Base-by-base conservation (phyloP, 2,888 invertebrate genomes). In the Euspilapteryx auroguttella region DNA sequence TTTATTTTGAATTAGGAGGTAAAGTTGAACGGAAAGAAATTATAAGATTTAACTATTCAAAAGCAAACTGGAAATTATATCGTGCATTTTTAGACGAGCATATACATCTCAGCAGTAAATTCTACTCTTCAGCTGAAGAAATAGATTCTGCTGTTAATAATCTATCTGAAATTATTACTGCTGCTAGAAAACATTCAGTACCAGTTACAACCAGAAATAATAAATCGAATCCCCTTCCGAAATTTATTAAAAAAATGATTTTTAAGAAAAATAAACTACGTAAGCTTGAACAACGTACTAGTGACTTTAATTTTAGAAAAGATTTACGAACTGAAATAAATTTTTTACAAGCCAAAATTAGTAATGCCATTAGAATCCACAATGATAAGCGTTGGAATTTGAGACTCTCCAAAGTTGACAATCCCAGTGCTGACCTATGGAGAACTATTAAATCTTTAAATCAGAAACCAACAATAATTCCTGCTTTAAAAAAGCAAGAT, bases 391-490 rank as follows among this genome's bases (percentile, higher is more conserved):
- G 10, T 1, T 34, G 34, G 31, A 21, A 31, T n/a, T n/a, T n/a
- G n/a, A n/a, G n/a, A n/a, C n/a, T n/a, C n/a, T n/a, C n/a, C n/a
- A n/a, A n/a, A n/a, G n/a, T n/a, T n/a, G n/a, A n/a, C n/a, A n/a
- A n/a, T n/a, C n/a, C n/a, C n/a, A n/a, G n/a, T n/a, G n/a, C n/a
- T n/a, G n/a, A n/a, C n/a, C n/a, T n/a, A n/a, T n/a, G n/a, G n/a
- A n/a, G n/a, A n/a, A n/a, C n/a, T n/a, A 31, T 14, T 27, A 34
- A 14, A 31, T 30, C 13, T 14, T 26, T 3, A 28, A 31, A 14
- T 20, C 24, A 1, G n/a, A 31, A 25, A 14, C 10, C 25, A 3
- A n/a, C 1, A 3, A 25, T 6, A n/a, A 31, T 34, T 3, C 34
- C 34, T 1, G 12, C 34, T 2, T 14, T 34, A 3, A 15, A 11